A percentile compares a stretch with the other conserved stretches of the same genome.
These are phyloP conservation scores for Enchytraeus crypticus DNA, from an alignment of 2,888 invertebrate species.

Conservation along the genomic window DNA sequence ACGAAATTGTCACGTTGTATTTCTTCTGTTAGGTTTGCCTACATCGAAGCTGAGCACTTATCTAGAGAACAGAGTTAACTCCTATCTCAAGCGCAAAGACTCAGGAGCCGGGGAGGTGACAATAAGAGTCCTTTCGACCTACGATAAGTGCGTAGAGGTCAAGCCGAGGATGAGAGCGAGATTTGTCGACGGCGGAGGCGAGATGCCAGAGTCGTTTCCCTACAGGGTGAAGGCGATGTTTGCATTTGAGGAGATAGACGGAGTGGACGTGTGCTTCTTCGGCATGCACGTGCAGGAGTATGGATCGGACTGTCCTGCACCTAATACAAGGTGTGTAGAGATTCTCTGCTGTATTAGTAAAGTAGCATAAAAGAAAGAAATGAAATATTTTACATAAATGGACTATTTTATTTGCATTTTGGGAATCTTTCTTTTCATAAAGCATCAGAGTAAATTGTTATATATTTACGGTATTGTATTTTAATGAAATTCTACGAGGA, in stretches of 20 bases:
- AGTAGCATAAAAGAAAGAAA: no score
- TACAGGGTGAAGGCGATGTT: slow-evolving; percentile 96
- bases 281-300: slow-evolving; percentile 99
- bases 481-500: no score
- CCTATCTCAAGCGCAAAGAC: slow-evolving; percentile 85
- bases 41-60: slow-evolving; percentile 90
- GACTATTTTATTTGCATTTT: no score
- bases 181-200: slow-evolving; percentile 41
- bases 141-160: slow-evolving; percentile 97
- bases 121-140: slow-evolving; percentile 95
- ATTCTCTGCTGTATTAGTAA: no score
- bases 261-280: slow-evolving; percentile 97
- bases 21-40: slow-evolving; percentile 62
- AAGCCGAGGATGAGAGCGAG: slow-evolving; percentile 85
- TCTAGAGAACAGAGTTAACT: slow-evolving; percentile 94
- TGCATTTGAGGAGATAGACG: slow-evolving; percentile 98
- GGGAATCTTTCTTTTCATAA: no score
- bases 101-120: slow-evolving; percentile 95
- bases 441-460: no score
- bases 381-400: no score
- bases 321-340: slow-evolving; percentile 77
- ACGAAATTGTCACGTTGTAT: no score
- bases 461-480: no score
- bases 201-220: slow-evolving; percentile 83
- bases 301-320: slow-evolving; percentile 87